These are phyloP conservation scores for Drosophila paracracens DNA, from an alignment of 2,888 invertebrate genomes.

Conservation along the genomic window DNA sequence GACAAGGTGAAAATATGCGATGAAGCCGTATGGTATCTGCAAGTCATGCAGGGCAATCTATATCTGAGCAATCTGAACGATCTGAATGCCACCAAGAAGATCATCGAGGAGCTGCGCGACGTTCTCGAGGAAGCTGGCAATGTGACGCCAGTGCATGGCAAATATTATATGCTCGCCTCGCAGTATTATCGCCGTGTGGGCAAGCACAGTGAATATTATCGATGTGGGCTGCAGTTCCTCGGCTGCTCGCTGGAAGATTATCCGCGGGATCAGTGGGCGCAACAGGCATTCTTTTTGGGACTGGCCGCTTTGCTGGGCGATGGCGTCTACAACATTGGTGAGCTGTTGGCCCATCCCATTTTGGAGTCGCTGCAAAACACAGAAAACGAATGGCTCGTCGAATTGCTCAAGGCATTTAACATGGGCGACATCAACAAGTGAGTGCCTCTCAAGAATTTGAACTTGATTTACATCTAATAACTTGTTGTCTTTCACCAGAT, in stretches of 20 bases:
- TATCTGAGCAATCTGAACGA: constrained; percentile 92
- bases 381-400: constrained; percentile 93
- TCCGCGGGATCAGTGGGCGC: constrained; percentile 88
- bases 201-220: constrained; percentile 97
- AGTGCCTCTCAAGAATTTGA: constrained; percentile 3
- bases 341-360: constrained; percentile 97
- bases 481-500: constrained; percentile 82
- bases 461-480: no score
- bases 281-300: constrained; percentile 95
- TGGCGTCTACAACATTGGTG: constrained; percentile 98
- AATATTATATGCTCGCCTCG: constrained; percentile 96
- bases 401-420: constrained; percentile 94
- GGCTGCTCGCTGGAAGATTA: constrained; percentile 91
- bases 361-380: constrained; percentile 93
- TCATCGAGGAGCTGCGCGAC: constrained; percentile 94
- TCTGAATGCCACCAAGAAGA: constrained; percentile 91
- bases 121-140: constrained; percentile 96
- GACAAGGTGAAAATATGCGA: constrained; percentile 93
- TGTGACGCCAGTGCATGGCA: constrained; percentile 96
- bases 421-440: constrained; percentile 91
- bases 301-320: constrained; percentile 97
- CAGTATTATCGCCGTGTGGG: constrained; percentile 93
- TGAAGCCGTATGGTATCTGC: constrained; percentile 91
- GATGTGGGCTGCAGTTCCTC: constrained; percentile 94
- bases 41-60: constrained; percentile 93